Percentiles rank a stretch among this genome's conserved stretches.
Evolutionary conservation across 2,797 vertebrate genomes (phyloP).

Genomic region (Chloroceryle amazona): DNA sequence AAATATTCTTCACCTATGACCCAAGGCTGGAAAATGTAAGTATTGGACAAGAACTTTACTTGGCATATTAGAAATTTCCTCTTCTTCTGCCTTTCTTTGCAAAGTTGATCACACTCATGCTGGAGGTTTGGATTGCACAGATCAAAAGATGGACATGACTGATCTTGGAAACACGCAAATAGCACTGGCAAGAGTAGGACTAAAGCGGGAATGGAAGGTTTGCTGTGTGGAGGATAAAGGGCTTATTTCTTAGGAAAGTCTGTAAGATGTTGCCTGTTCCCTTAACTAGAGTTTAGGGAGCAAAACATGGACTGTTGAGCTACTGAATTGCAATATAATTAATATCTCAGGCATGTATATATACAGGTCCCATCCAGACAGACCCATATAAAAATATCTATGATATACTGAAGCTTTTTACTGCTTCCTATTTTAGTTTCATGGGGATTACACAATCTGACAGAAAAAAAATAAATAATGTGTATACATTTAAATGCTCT

Average conservation of each 20-base stretch:
- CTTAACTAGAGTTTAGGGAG: neutral
- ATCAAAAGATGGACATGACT: neutral
- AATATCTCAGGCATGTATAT: neutral
- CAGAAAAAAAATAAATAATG: neutral
- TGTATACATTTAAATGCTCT: neutral
- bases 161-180: neutral
- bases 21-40: constrained; percentile 81
- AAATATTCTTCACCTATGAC: constrained; percentile 68
- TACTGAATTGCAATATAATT: neutral
- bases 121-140: neutral
- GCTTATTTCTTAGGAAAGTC: neutral
- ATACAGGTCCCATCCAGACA: neutral
- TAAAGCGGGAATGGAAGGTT: neutral
- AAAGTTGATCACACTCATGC: neutral
- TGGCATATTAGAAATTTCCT: neutral
- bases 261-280: neutral
- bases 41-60: neutral
- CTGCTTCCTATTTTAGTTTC: neutral
- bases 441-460: neutral
- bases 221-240: neutral
- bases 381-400: neutral
- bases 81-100: neutral
- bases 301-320: neutral
- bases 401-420: neutral
- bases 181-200: neutral